Evolutionary conservation across 2,888 invertebrate species (phyloP).

Genomic region (Ommatoiulus sabulosus): DNA sequence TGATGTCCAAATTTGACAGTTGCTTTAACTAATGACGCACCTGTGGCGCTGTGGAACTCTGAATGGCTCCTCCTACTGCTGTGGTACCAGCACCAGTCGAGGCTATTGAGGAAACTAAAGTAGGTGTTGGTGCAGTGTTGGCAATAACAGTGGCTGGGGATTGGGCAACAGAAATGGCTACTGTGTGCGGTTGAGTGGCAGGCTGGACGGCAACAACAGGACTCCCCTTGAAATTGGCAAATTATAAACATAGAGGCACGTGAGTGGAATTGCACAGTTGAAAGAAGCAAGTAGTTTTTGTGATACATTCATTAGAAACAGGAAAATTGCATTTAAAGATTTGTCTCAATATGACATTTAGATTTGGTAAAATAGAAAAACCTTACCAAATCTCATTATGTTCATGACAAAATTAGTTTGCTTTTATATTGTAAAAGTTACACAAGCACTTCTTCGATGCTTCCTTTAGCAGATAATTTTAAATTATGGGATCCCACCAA

Average conservation of each 20-base stretch:
- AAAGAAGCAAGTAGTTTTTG: background rate
- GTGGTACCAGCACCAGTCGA: background rate
- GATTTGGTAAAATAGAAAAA: no score
- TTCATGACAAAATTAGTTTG: no score
- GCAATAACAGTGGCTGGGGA: conserved; percentile 47
- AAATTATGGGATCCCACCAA: no score
- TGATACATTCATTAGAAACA: background rate
- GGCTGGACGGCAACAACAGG: conserved; percentile 57
- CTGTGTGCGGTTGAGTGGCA: conserved; percentile 45
- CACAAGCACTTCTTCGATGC: no score
- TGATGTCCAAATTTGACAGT: background rate
- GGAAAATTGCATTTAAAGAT: no score
- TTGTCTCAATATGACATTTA: no score
- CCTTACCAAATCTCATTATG: no score
- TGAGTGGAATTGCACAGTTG: background rate
- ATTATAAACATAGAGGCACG: background rate
- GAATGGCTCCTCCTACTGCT: conserved; percentile 42
- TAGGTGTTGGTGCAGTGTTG: conserved; percentile 45
- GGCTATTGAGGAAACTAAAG: conserved; percentile 48
- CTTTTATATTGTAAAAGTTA: no score
- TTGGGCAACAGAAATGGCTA: conserved; percentile 25
- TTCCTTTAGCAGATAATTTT: no score
- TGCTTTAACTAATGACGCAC: background rate
- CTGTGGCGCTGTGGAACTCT: conserved; percentile 51
- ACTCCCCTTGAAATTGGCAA: conserved; percentile 53